A percentile compares a stretch with the other conserved stretches of the same genome.
Evolutionary conservation across 2,113 vertebrate species (phyloP).

Genomic region (Coregonus clupeaformis): DNA sequence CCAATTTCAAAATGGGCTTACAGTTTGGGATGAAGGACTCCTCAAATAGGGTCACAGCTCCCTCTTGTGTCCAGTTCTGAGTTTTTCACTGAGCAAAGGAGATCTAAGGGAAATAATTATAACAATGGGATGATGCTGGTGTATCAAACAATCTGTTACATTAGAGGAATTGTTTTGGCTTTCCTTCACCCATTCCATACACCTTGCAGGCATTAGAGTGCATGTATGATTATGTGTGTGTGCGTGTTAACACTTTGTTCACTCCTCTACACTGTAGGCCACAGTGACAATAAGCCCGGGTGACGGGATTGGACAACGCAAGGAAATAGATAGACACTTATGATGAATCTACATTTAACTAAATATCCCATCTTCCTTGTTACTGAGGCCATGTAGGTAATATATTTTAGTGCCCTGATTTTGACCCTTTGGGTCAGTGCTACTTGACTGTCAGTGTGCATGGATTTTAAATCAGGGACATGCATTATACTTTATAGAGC

Average conservation of each 20-base stretch:
- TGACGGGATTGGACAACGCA: not conserved
- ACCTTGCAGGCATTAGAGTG: not conserved
- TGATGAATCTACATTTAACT: too few relatives aligned
- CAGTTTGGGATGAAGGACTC: not conserved
- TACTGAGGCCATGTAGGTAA: too few relatives aligned
- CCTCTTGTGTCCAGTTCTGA: constrained; percentile 25
- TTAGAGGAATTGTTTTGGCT: not conserved
- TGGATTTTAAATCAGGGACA: not conserved
- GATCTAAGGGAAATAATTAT: not conserved
- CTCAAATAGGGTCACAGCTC: constrained; percentile 24
- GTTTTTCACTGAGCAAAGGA: not conserved
- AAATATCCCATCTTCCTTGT: too few relatives aligned
- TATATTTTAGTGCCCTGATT: not conserved
- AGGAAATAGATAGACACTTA: not conserved
- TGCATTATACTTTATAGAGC: not conserved
- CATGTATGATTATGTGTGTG: constrained; percentile 8
- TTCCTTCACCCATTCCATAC: not conserved
- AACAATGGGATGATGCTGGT: not conserved
- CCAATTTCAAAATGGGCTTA: too few relatives aligned
- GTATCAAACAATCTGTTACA: not conserved
- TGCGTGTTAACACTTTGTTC: constrained; percentile 8
- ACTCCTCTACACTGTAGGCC: too few relatives aligned
- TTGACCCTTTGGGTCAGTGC: not conserved
- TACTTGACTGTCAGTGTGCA: not conserved
- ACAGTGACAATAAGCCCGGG: not conserved